Evolutionary conservation across 2,113 vertebrate genomes (phyloP).

Genomic region (Pseudorhombus dupliciocellatus): DNA sequence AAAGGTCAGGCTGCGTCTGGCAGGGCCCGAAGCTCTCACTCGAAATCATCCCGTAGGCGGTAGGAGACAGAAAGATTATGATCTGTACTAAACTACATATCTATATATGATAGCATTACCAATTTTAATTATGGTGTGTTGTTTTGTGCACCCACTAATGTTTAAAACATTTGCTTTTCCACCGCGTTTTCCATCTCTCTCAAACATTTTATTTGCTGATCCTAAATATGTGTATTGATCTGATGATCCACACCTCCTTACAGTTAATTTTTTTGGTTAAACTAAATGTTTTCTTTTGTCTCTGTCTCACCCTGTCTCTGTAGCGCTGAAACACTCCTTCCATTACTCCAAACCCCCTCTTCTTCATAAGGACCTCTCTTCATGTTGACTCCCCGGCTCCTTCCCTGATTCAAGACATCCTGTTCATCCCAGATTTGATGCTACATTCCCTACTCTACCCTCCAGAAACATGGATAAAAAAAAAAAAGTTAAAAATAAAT

Average conservation of each 20-base stretch:
- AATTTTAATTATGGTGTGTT: not conserved
- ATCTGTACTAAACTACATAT: not conserved
- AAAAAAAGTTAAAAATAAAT: conserved; percentile 11
- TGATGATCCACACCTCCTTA: conserved; percentile 11
- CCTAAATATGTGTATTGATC: conserved; percentile 10
- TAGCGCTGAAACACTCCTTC: conserved; percentile 78
- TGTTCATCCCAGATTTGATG: conserved; percentile 74
- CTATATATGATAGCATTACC: too few species aligned
- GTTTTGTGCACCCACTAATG: too few species aligned
- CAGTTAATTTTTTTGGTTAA: conserved; percentile 19
- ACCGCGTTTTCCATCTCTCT: not conserved
- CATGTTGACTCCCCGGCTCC: conserved; percentile 70
- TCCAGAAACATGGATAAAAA: conserved; percentile 52
- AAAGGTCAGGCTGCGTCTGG: conserved; percentile 41
- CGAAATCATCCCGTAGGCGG: conserved; percentile 52
- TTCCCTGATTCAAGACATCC: conserved; percentile 72
- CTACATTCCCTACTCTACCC: conserved; percentile 55
- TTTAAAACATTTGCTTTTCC: not conserved
- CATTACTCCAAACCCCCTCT: conserved; percentile 69
- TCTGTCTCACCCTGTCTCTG: conserved; percentile 75
- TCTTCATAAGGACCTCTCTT: conserved; percentile 74
- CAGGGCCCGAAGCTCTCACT: conserved; percentile 57
- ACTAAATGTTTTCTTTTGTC: conserved; percentile 68
- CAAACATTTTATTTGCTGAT: not conserved
- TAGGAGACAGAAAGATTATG: conserved; percentile 5